These are phyloP conservation scores for Siphlonurus alternatus DNA, from an alignment of 2,888 invertebrate species.

Conservation along the genomic window DNA sequence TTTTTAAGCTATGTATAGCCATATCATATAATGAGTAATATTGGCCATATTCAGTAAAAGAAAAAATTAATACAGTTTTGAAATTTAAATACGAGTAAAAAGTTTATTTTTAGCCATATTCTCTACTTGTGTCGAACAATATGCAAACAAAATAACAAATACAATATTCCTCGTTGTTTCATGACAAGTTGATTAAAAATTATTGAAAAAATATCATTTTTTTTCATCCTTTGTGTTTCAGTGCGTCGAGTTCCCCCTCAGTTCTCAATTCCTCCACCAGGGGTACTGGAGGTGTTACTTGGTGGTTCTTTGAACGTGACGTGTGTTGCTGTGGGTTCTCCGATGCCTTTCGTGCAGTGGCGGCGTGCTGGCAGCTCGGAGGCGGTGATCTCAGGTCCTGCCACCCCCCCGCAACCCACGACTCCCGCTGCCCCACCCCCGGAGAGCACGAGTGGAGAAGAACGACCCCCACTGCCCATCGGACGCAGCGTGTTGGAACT, in stretches of 20 bases:
- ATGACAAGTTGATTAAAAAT: conserved; percentile 19
- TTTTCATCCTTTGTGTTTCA: conserved; percentile 28
- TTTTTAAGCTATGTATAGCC: no score
- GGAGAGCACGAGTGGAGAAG: conserved; percentile 26
- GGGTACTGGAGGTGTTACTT: conserved; percentile 74
- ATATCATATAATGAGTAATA: no score
- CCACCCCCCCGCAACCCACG: conserved; percentile 32
- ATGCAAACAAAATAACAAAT: background rate
- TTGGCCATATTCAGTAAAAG: no score
- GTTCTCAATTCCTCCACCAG: conserved; percentile 82
- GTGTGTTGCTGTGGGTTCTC: conserved; percentile 94
- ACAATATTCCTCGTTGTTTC: background rate
- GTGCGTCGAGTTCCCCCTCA: conserved; percentile 90
- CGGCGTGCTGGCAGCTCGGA: conserved; percentile 33
- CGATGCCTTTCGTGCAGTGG: conserved; percentile 96
- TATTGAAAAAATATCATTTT: no score
- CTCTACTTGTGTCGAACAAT: no score
- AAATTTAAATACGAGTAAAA: no score
- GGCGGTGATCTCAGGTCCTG: conserved; percentile 31
- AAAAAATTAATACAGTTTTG: no score
- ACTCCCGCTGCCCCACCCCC: conserved; percentile 64
- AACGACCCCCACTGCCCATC: conserved; percentile 46
- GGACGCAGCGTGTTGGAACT: conserved; percentile 76
- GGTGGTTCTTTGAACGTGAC: conserved; percentile 83
- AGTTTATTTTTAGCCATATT: no score